Conservation (phyloP, 2,888 invertebrate genomes). For the Cephonodes hylas region DNA sequence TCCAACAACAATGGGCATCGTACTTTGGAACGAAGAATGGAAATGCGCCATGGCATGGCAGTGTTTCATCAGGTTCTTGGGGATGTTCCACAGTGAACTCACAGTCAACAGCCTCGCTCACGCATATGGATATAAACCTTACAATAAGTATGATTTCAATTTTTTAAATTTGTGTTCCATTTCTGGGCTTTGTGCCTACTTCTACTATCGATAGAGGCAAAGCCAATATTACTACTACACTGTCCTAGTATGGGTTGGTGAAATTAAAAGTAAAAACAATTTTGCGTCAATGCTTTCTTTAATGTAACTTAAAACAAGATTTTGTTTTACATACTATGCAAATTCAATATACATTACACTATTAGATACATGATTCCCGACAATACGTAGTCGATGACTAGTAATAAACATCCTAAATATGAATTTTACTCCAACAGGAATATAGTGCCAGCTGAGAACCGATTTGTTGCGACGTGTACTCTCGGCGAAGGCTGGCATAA, state of each 20-base stretch:
- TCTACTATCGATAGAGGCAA: too few species aligned
- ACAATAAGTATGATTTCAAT: constrained; percentile 61
- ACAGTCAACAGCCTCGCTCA: constrained; percentile 94
- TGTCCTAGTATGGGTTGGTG: too few species aligned
- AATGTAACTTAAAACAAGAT: too few species aligned
- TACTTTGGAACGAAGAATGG: constrained; percentile 87
- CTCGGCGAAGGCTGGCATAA: constrained; percentile 88
- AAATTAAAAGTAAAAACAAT: too few species aligned
- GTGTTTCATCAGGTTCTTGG: constrained; percentile 87
- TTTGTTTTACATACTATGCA: too few species aligned
- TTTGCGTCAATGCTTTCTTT: too few species aligned
- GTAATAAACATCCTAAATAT: constrained; percentile 6
- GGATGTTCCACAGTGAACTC: constrained; percentile 92
- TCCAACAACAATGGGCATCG: constrained; percentile 85
- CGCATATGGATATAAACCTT: constrained; percentile 82
- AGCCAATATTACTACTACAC: too few species aligned
- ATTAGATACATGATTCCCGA: background rate
- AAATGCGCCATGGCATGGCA: constrained; percentile 85
- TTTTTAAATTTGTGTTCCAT: too few species aligned
- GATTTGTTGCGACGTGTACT: constrained; percentile 82
- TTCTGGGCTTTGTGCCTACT: too few species aligned
- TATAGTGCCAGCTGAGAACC: constrained; percentile 83
- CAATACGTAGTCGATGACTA: background rate
- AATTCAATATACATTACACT: too few species aligned
- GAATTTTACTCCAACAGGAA: constrained; percentile 59